Percentiles rank a stretch among this genome's conserved stretches.
Evolutionary conservation across 2,113 vertebrate species (phyloP).

Genomic region (Tetraodon nigroviridis): DNA sequence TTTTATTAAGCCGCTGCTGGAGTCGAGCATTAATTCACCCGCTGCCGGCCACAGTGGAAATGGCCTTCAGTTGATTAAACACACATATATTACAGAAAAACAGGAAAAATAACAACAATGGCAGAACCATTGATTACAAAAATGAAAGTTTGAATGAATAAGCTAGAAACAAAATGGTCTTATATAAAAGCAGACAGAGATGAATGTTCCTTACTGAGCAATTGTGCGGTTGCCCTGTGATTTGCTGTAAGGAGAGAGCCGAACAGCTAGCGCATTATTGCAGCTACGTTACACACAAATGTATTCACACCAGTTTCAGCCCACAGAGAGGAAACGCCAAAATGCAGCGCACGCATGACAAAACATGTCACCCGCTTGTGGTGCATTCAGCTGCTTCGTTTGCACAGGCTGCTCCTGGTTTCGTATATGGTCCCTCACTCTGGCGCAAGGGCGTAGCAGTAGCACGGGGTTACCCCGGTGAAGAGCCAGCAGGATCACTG

Average conservation of each 20-base stretch:
- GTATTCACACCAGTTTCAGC: too few relatives aligned
- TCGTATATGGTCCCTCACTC: neutral
- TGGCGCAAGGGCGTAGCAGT: conserved; percentile 45
- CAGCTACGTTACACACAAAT: too few relatives aligned
- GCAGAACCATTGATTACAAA: neutral
- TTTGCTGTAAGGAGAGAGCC: too few relatives aligned
- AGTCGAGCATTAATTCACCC: conserved; percentile 17
- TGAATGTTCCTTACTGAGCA: conserved; percentile 3
- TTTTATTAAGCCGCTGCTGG: conserved; percentile 40
- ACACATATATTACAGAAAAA: neutral
- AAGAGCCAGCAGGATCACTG: conserved; percentile 72
- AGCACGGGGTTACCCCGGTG: conserved; percentile 56
- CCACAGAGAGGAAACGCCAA: too few relatives aligned
- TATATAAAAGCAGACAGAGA: neutral
- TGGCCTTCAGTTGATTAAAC: neutral
- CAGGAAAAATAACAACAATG: neutral
- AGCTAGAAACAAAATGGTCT: neutral
- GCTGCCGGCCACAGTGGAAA: neutral
- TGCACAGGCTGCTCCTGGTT: neutral
- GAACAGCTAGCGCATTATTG: too few relatives aligned
- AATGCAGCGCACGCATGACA: too few relatives aligned
- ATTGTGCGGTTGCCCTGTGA: too few relatives aligned
- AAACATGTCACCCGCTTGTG: too few relatives aligned
- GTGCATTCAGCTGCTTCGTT: neutral
- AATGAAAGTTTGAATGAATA: conserved; percentile 1